Conservation (phyloP, 2,113 vertebrate species). For the Nerophis ophidion region DNA sequence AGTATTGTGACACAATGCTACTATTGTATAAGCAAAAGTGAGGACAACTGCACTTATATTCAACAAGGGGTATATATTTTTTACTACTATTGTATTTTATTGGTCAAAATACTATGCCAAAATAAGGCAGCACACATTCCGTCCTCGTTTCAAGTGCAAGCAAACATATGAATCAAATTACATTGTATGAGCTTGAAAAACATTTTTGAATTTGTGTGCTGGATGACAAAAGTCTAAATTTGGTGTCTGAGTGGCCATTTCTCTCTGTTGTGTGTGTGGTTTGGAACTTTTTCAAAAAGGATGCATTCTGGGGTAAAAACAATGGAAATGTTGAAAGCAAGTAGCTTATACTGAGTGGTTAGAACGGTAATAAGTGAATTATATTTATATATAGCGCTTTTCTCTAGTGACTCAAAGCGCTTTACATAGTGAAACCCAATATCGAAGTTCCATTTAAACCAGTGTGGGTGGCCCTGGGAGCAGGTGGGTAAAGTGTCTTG, state of each 20-base stretch:
- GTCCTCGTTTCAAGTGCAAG: constrained; percentile 15
- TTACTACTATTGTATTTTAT: no score
- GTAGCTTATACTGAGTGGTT: constrained; percentile 68
- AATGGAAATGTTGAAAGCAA: constrained; percentile 30
- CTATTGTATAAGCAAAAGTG: not conserved
- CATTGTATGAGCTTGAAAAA: constrained; percentile 23
- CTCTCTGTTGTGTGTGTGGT: constrained; percentile 26
- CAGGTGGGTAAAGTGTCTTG: no score
- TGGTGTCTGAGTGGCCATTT: constrained; percentile 14
- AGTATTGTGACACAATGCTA: not conserved
- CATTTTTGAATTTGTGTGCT: constrained; percentile 10
- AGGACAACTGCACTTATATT: not conserved
- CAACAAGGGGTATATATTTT: no score
- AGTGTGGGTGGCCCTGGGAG: no score
- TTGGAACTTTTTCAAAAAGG: constrained; percentile 36
- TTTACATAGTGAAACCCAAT: no score
- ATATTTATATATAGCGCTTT: no score
- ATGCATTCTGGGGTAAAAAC: constrained; percentile 32
- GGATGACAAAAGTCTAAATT: constrained; percentile 16
- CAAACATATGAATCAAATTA: constrained; percentile 6
- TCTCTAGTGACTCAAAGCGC: no score
- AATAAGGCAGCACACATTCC: constrained; percentile 6
- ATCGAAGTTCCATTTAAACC: no score
- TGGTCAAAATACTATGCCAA: not conserved
- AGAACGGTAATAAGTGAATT: constrained; percentile 80